Percentiles rank a stretch among this genome's conserved stretches.
phyloP scores from a whole-genome alignment of 2,113 vertebrate genomes.

The Notothenia coriiceps region DNA sequence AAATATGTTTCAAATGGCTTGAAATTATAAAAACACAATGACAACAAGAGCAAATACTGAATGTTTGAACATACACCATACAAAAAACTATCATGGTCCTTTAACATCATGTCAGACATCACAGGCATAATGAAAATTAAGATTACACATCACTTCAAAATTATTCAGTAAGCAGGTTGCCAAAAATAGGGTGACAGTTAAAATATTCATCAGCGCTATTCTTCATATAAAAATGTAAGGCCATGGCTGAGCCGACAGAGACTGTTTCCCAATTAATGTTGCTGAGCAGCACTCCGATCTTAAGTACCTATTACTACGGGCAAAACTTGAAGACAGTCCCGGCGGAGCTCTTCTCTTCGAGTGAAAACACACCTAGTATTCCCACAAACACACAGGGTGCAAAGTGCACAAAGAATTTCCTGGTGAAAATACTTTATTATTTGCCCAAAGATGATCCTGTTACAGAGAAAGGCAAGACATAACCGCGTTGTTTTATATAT shows the following conservation, averaged over 20 bases:
- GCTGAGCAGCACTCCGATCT: constrained; percentile 41
- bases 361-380: constrained; percentile 44
- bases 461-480: constrained; percentile 4
- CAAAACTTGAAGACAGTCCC: constrained; percentile 43
- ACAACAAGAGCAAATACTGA: too few relatives aligned
- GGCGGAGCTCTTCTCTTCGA: constrained; percentile 14
- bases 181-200: not conserved
- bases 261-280: constrained; percentile 39
- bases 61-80: not conserved
- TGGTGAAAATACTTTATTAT: constrained; percentile 22
- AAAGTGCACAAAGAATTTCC: constrained; percentile 7
- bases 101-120: not conserved
- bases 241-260: constrained; percentile 30
- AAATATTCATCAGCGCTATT: constrained; percentile 12
- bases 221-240: constrained; percentile 17
- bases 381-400: constrained; percentile 32
- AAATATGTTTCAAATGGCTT: too few relatives aligned
- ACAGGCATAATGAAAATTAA: not conserved
- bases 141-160: not conserved
- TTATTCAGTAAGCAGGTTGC: not conserved
- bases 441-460: constrained; percentile 17
- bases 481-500: not conserved
- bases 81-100: not conserved
- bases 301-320: constrained; percentile 54
- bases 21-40: too few relatives aligned